phyloP scores from a whole-genome alignment of 2,888 invertebrate species.

The Papilio demoleus region DNA sequence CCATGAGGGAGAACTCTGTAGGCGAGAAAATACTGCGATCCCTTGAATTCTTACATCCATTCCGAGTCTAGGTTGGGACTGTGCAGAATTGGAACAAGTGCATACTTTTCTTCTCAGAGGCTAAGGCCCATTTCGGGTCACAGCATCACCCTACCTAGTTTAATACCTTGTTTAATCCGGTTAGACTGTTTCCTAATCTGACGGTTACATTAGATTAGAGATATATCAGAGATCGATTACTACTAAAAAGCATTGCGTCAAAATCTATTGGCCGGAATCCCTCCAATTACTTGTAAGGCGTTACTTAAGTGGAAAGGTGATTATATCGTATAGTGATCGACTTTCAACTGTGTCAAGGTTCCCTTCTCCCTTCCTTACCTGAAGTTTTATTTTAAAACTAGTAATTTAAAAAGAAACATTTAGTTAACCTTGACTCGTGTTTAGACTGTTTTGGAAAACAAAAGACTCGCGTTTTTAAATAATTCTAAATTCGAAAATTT shows the following conservation, averaged over 20 bases:
- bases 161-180: background rate
- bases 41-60: too few relatives aligned
- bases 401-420: background rate
- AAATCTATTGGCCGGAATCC: constrained; percentile 18
- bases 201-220: background rate
- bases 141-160: too few relatives aligned
- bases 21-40: too few relatives aligned
- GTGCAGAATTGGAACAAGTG: too few relatives aligned
- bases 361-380: constrained; percentile 7
- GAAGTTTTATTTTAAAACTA: constrained; percentile 24
- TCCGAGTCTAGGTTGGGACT: too few relatives aligned
- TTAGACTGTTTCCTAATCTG: background rate
- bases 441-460: background rate
- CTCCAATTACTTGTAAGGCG: constrained; percentile 20
- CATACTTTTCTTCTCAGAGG: too few relatives aligned
- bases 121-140: too few relatives aligned
- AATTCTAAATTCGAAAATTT: background rate
- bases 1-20: too few relatives aligned
- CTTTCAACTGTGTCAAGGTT: constrained; percentile 34
- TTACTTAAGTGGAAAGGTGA: constrained; percentile 36
- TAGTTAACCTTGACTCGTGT: background rate
- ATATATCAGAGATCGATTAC: constrained; percentile 13
- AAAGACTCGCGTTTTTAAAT: background rate
- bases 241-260: constrained; percentile 17
- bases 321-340: constrained; percentile 28